Base-by-base conservation (phyloP, 2,888 invertebrate genomes). In the Apodemia hepburni region DNA sequence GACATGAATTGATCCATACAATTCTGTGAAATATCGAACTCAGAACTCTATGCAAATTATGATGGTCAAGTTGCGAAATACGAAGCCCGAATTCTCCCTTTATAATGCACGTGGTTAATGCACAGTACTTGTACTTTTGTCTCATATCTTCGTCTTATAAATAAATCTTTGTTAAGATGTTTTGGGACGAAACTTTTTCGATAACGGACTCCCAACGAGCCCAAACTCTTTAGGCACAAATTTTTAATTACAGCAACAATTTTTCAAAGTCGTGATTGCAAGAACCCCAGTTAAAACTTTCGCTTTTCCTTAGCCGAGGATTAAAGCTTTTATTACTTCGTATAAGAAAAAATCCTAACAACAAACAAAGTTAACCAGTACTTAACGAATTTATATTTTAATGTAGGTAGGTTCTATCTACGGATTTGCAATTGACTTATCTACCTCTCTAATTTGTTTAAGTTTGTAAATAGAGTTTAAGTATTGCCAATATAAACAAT, bases 211-310 rank as follows among this genome's bases (percentile, higher is more conserved):
- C 47, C 2, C 45, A 45, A 66, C 61, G 59, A 60, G 63, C 63
- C 58, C 60, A 60, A 68, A 65, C 63, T 66, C 60, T 49, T 64
- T 66, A 60, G 38, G 65, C 64, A 63, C 65, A 65, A 63, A 63
- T 77, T 82, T 82, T 83, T 83, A 82, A 85, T 83, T 81, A 80
- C 74, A 70, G 69, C 76, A 78, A 82, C 77, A 72, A 77, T 80
- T 78, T 84, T 80, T 76, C 78, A 75, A 77, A 81, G 79, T 78
- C 80, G 70, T 79, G 80, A 83, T 82, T 80, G 77, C 79, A 76
- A 72, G 65, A 63, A 77, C 74, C 73, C 62, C 73, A 74, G 77
- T 75, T 74, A 76, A 75, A 77, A 84, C 76, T 82, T 82, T 81
- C 70, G 69, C 57, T 59, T 51, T 27, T 49, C 18, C 33, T 61